These are phyloP conservation scores for Mustelus asterias DNA, from an alignment of 2,113 vertebrate genomes.

Conservation along the genomic window DNA sequence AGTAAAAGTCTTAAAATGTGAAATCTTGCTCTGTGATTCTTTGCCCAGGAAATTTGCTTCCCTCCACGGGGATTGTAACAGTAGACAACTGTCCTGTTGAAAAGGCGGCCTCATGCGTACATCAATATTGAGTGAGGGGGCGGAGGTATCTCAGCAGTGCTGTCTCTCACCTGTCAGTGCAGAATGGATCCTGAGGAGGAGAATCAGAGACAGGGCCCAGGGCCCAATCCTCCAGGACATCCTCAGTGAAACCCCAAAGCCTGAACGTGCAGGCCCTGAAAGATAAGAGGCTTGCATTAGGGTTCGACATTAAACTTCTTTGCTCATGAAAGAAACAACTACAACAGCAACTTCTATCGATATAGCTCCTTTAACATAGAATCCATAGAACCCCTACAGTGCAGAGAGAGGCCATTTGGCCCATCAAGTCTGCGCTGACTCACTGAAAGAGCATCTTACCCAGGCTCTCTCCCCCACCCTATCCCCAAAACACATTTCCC, in stretches of 20 bases:
- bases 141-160: background rate
- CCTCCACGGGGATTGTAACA: background rate
- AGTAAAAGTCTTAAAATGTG: background rate
- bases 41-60: background rate
- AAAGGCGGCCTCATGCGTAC: background rate
- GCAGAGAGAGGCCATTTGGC: too few relatives aligned
- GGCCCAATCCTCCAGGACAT: background rate
- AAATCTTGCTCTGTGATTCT: background rate
- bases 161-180: background rate
- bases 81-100: background rate
- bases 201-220: background rate
- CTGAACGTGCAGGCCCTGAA: background rate
- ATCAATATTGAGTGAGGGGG: background rate
- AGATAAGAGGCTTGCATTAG: background rate
- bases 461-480: too few relatives aligned
- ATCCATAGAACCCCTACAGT: too few relatives aligned
- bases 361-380: too few relatives aligned
- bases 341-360: too few relatives aligned
- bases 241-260: background rate
- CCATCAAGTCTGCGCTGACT: too few relatives aligned
- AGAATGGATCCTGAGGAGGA: background rate
- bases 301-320: background rate
- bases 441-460: too few relatives aligned
- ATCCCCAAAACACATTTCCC: too few relatives aligned
- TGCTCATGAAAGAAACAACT: background rate